Percentiles rank a stretch among this genome's conserved stretches.
Conservation (phyloP, 2,797 vertebrate species). For the Phyllotis vaccarum region DNA sequence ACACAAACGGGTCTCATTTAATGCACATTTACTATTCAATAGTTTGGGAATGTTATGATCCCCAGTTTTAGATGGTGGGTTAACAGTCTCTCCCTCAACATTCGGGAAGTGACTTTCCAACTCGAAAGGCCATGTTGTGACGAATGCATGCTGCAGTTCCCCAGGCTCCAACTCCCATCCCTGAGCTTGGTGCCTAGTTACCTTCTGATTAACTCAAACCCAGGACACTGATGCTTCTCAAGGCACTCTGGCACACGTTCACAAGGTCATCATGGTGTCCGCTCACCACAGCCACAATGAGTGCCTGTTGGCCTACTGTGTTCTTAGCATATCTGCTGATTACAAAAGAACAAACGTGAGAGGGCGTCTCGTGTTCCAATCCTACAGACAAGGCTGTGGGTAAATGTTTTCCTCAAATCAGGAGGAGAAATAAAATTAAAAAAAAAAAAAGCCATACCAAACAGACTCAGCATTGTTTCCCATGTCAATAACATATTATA, state of each 20-base stretch:
- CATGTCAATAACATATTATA: neutral
- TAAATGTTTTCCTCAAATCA: neutral
- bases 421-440: neutral
- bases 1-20: neutral
- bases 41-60: neutral
- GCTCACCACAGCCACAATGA: neutral
- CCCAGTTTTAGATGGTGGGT: neutral
- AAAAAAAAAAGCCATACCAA: neutral
- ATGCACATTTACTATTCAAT: neutral
- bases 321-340: neutral
- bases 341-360: neutral
- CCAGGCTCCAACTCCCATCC: neutral
- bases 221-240: neutral
- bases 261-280: no score
- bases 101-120: neutral
- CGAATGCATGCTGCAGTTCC: fast-evolving
- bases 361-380: neutral
- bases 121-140: neutral
- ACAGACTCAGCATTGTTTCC: neutral
- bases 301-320: neutral
- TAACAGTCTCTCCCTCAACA: neutral
- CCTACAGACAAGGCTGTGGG: neutral
- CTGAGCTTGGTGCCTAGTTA: neutral
- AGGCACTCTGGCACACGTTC: neutral
- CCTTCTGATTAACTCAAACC: neutral